Evolutionary conservation across 2,113 vertebrate genomes (phyloP).

Genomic region (Galbula dea): DNA sequence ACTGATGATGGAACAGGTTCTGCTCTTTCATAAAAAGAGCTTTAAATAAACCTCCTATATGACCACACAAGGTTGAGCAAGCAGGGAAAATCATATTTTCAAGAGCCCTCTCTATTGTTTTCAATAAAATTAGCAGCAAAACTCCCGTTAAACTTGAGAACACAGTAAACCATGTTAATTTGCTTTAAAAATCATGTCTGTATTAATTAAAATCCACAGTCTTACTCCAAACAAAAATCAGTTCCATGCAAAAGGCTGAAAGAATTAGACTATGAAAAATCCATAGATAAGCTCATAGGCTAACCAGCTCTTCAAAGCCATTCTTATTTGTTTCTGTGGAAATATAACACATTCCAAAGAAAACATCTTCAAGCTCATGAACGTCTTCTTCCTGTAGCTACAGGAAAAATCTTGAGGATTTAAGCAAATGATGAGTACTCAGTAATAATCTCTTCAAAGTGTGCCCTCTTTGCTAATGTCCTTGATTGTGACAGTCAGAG

Average conservation of each 20-base stretch:
- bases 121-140: conserved; percentile 23
- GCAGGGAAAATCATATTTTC: conserved; percentile 35
- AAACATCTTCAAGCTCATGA: conserved; percentile 25
- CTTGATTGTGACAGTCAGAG: conserved; percentile 10
- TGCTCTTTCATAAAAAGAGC: conserved; percentile 34
- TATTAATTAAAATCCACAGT: background rate
- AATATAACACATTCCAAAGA: conserved; percentile 44
- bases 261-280: conserved; percentile 49
- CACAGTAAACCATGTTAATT: background rate
- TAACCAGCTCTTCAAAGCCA: conserved; percentile 49
- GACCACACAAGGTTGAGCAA: conserved; percentile 1
- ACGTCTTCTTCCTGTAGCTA: conserved; percentile 13
- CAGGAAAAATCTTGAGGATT: conserved; percentile 33
- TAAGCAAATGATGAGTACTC: conserved; percentile 1
- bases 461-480: conserved; percentile 9
- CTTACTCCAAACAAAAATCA: background rate
- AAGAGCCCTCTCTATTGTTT: background rate
- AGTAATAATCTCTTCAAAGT: conserved; percentile 54
- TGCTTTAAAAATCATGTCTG: conserved; percentile 19
- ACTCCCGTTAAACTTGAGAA: background rate
- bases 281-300: conserved; percentile 38
- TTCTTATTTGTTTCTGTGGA: conserved; percentile 53
- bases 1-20: background rate
- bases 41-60: conserved; percentile 40
- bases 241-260: background rate